phyloP scores from a whole-genome alignment of 2,888 invertebrate genomes.

The Elegia similella region DNA sequence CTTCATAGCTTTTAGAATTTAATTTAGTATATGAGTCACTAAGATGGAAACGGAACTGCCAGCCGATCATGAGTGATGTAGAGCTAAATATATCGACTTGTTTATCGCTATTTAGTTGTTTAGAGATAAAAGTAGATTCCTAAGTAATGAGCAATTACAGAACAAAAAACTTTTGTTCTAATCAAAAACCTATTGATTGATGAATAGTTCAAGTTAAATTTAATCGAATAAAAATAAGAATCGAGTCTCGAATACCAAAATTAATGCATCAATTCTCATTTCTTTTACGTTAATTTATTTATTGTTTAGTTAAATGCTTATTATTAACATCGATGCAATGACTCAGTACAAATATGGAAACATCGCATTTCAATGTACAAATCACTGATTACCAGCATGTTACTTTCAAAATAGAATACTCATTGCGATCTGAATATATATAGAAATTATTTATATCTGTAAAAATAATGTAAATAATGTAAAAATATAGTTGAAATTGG shows the following conservation, averaged over 20 bases:
- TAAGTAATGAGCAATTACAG: background rate
- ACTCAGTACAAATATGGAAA: slow-evolving; percentile 51
- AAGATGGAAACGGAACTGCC: background rate
- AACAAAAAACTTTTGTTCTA: background rate
- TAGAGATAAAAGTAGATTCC: background rate
- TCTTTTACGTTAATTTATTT: slow-evolving; percentile 31
- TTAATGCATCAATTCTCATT: slow-evolving; percentile 25
- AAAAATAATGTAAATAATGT: slow-evolving; percentile 66
- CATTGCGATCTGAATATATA: slow-evolving; percentile 42
- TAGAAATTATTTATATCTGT: slow-evolving; percentile 35
- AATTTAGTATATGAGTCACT: background rate
- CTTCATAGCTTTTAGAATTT: background rate
- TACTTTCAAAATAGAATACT: slow-evolving; percentile 40
- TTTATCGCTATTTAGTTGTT: background rate
- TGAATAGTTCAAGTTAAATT: background rate
- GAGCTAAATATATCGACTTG: background rate
- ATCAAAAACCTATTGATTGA: background rate
- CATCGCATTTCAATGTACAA: slow-evolving; percentile 53
- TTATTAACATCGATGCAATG: slow-evolving; percentile 26
- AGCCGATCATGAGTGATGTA: background rate
- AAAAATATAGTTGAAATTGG: slow-evolving; percentile 49
- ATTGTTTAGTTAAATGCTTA: slow-evolving; percentile 20
- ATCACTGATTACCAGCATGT: slow-evolving; percentile 28
- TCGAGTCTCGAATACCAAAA: slow-evolving; percentile 6
- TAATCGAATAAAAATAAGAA: background rate